Conservation (phyloP, 1,140 invertebrate genomes). For the Drosophila truncata region DNA sequence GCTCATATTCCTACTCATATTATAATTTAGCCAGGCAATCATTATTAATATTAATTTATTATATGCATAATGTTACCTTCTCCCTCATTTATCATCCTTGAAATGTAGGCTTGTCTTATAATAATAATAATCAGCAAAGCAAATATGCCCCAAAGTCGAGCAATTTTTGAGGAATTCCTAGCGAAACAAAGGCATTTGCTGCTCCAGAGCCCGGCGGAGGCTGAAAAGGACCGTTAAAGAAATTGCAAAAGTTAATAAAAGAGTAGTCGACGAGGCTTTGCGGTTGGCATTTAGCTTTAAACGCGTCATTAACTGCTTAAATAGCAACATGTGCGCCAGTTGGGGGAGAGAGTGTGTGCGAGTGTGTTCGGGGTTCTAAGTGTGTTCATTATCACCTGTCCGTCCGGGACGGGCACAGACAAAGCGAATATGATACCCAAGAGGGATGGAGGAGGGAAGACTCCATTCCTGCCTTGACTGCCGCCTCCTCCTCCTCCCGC, state of each 20-base stretch:
- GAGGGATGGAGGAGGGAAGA: constrained; percentile 5
- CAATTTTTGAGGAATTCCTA: constrained; percentile 6
- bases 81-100: background rate
- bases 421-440: constrained; percentile 55
- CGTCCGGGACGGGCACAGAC: constrained; percentile 36
- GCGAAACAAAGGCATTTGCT: constrained; percentile 35
- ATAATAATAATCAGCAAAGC: constrained; percentile 10
- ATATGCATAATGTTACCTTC: no score
- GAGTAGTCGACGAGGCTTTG: constrained; percentile 61
- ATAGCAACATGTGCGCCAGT: constrained; percentile 72
- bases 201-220: background rate
- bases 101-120: background rate
- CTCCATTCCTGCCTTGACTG: background rate
- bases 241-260: constrained; percentile 82
- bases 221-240: constrained; percentile 67
- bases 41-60: constrained; percentile 10
- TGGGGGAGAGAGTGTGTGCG: background rate
- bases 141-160: background rate
- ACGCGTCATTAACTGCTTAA: constrained; percentile 81
- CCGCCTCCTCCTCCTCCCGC: background rate
- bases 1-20: background rate
- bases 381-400: constrained; percentile 80
- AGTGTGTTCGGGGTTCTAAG: constrained; percentile 45
- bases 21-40: background rate
- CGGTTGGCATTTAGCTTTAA: constrained; percentile 78